Evolutionary conservation across 2,888 invertebrate genomes (phyloP).

Genomic region (Lordiphosa andalusiaca): DNA sequence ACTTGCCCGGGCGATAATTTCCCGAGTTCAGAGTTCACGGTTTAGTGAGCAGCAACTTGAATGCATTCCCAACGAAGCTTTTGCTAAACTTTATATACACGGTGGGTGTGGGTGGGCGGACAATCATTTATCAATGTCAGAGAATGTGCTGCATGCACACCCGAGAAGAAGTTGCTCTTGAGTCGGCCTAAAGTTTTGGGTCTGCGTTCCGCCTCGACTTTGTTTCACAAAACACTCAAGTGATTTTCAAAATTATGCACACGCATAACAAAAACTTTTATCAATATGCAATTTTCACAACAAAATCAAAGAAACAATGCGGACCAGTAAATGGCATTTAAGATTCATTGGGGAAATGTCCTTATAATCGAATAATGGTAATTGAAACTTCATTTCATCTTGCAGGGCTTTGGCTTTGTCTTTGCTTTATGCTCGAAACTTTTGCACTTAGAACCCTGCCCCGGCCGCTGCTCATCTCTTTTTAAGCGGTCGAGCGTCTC

Average conservation of each 20-base stretch:
- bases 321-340: too few species aligned
- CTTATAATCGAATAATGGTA: too few species aligned
- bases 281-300: constrained; percentile 14
- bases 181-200: constrained; percentile 41
- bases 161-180: constrained; percentile 46
- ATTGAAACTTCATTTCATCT: too few species aligned
- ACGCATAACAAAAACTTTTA: constrained; percentile 53
- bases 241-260: constrained; percentile 74
- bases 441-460: constrained; percentile 53
- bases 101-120: constrained; percentile 14
- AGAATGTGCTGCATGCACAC: constrained; percentile 67
- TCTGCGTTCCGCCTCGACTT: constrained; percentile 44
- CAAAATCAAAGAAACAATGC: not conserved
- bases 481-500: constrained; percentile 62
- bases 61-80: constrained; percentile 55
- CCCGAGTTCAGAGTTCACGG: constrained; percentile 58
- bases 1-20: constrained; percentile 44
- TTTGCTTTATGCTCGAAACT: constrained; percentile 50
- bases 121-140: constrained; percentile 75
- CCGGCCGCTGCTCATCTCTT: constrained; percentile 19
- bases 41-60: constrained; percentile 72
- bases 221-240: constrained; percentile 65
- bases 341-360: too few species aligned
- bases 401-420: constrained; percentile 27
- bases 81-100: constrained; percentile 48